Evolutionary conservation across 2,888 invertebrate genomes (phyloP), one percentile per base, ranked within the genome.

Genomic region (Hemithea aestivaria): DNA sequence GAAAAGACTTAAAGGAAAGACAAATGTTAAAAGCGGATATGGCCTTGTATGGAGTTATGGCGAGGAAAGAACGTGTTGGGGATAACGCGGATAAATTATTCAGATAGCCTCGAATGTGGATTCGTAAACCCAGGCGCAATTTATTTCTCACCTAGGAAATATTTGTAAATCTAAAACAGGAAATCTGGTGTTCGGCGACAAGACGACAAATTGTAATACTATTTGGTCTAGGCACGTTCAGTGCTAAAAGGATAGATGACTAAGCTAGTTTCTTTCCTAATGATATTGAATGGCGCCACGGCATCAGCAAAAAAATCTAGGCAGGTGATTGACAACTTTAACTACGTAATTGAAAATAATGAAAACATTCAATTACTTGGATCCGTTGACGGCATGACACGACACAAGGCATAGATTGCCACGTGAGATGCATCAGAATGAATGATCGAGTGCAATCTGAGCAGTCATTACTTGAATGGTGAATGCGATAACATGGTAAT

Each of bases 251-350:
- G 16, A 7, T 27, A 11, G 35, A 45, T 52, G 53, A 48, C 45
- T 51, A 35, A 48, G 36, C 11, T 34, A 32, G 39, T 36, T 44
- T 51, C 51, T 61, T 59, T 53, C 46, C 53, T 47, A 48, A 56
- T 54, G 48, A 58, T 61, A 64, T 61, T 56, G 57, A 61, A 58
- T 66, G 73, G 71, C 74, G 71, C 68, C 66, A 54, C 40, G 36
- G 41, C n/a, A 48, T 44, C 53, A 45, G 56, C 55, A 65, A 68
- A 74, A 74, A 68, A 72, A 65, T 54, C 45, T 54, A 51, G 60
- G 46, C 60, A 54, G 58, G 50, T 61, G 62, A 68, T 66, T 66
- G 68, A 64, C 58, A 63, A 55, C 48, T 55, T 44, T 38, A 49
- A 48, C 45, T 40, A 49, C 54, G 61, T 61, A 64, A 68, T 67